phyloP scores from a whole-genome alignment of 2,888 invertebrate species.

The Sphaerophoria rueppellii region DNA sequence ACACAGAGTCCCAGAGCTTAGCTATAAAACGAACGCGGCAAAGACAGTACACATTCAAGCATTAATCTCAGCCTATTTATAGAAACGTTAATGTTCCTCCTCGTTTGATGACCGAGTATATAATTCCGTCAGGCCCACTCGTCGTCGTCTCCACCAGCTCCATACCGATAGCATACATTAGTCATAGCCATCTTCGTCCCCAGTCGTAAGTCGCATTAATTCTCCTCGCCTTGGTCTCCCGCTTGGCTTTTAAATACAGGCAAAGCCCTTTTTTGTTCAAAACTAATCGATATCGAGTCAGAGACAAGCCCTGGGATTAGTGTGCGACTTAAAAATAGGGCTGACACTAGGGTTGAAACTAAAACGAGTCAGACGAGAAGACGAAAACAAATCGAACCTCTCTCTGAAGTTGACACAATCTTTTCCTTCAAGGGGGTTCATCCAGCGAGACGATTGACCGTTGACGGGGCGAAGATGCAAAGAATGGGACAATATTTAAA shows the following conservation, averaged over 20 bases:
- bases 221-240: conserved; percentile 33
- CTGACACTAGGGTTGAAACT: conserved; percentile 40
- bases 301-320: conserved; percentile 73
- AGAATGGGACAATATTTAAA: conserved; percentile 17
- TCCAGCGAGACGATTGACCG: background rate
- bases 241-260: conserved; percentile 14
- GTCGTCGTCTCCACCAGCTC: background rate
- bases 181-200: background rate
- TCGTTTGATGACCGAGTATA: conserved; percentile 57
- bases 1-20: background rate
- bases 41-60: conserved; percentile 33
- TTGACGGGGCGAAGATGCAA: background rate
- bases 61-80: conserved; percentile 71
- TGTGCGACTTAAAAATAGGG: conserved; percentile 71
- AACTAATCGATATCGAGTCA: conserved; percentile 72
- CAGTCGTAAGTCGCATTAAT: conserved; percentile 46
- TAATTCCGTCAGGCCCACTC: conserved; percentile 38
- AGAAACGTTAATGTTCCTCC: conserved; percentile 51
- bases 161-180: too few relatives aligned
- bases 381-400: background rate
- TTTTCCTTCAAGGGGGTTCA: conserved; percentile 31
- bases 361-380: background rate
- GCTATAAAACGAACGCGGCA: too few relatives aligned
- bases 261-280: conserved; percentile 52
- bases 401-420: conserved; percentile 45